Evolutionary conservation across 2,888 invertebrate species (phyloP).

Genomic region (Drosophila monieri): DNA sequence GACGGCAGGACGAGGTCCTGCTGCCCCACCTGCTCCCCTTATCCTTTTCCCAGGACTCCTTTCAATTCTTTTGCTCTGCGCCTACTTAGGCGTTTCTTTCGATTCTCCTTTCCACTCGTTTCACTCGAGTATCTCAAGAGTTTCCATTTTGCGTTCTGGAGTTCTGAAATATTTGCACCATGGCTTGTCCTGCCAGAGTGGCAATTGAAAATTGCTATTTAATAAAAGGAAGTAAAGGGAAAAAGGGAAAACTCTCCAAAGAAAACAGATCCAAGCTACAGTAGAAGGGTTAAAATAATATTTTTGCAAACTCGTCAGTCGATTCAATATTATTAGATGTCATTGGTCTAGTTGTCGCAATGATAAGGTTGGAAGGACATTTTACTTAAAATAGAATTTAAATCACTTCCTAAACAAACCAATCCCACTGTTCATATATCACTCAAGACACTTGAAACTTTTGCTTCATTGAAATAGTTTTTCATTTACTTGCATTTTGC

Average conservation of each 20-base stretch:
- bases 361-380: background rate
- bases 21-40: constrained; percentile 26
- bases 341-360: background rate
- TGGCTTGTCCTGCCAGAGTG: constrained; percentile 14
- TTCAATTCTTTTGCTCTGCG: constrained; percentile 32
- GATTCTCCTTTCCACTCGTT: constrained; percentile 38
- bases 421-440: constrained; percentile 44
- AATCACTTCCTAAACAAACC: background rate
- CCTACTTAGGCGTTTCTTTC: constrained; percentile 54
- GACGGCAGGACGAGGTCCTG: constrained; percentile 11
- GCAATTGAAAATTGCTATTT: constrained; percentile 55
- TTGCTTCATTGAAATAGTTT: constrained; percentile 75
- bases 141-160: constrained; percentile 36
- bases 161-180: constrained; percentile 43
- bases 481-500: constrained; percentile 55
- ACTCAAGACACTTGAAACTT: constrained; percentile 58
- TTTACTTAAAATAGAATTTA: background rate
- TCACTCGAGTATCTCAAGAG: constrained; percentile 59
- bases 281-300: constrained; percentile 46
- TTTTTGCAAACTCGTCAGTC: constrained; percentile 33
- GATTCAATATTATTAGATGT: constrained; percentile 1
- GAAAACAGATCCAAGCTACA: background rate
- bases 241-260: background rate
- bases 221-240: constrained; percentile 7
- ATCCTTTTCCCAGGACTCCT: background rate